phyloP scores from a whole-genome alignment of 2,797 vertebrate genomes.

The Microchirus variegatus region DNA sequence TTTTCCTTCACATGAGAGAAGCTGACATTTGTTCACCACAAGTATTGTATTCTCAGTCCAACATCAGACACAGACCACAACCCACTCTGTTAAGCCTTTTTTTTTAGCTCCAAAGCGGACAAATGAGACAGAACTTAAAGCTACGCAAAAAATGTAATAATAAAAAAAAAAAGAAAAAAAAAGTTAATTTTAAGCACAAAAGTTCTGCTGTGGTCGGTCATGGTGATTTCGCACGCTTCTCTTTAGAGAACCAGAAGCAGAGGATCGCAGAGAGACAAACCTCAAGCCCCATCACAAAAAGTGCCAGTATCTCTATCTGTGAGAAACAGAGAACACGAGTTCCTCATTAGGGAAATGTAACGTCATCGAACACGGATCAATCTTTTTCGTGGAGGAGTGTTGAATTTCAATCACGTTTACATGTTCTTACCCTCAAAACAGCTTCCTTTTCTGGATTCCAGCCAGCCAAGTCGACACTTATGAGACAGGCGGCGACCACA shows the following conservation, averaged over 20 bases:
- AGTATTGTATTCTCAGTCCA: constrained; percentile 10
- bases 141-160: constrained; percentile 27
- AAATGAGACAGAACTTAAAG: background rate
- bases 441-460: fast-evolving
- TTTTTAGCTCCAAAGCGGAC: constrained; percentile 6
- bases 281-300: constrained; percentile 69
- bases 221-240: constrained; percentile 30
- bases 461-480: constrained; percentile 53
- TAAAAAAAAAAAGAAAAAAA: background rate
- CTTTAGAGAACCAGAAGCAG: constrained; percentile 59
- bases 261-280: constrained; percentile 65
- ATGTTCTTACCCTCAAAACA: constrained; percentile 39
- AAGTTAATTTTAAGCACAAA: no score
- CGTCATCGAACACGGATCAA: background rate
- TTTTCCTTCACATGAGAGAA: constrained; percentile 25
- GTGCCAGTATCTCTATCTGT: constrained; percentile 71
- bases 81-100: constrained; percentile 1
- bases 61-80: constrained; percentile 48
- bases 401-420: fast-evolving
- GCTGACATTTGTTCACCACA: constrained; percentile 51
- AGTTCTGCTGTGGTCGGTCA: constrained; percentile 6
- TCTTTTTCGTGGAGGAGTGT: background rate
- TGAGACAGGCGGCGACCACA: constrained; percentile 46
- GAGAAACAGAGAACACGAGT: constrained; percentile 25
- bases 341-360: background rate